A percentile compares a stretch with the other conserved stretches of the same genome.
phyloP scores from a whole-genome alignment of 1,140 invertebrate genomes.

The Mizuhopecten yessoensis region DNA sequence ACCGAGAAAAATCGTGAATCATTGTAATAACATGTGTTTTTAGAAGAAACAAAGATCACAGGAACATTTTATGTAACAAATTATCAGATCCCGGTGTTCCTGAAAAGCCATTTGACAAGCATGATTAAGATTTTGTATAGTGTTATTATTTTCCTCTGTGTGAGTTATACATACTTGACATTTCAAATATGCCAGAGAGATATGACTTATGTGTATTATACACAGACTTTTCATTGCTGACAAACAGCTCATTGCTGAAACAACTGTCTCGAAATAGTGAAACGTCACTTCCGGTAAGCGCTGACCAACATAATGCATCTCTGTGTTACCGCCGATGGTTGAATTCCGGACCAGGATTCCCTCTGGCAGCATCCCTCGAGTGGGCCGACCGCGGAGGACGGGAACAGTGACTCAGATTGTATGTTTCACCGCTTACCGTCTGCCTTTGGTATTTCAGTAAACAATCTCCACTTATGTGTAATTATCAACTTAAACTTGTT shows the following conservation, averaged over 20 bases:
- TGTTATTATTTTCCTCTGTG: too few relatives aligned
- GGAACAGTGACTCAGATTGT: neutral
- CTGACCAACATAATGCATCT: neutral
- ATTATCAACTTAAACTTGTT: neutral
- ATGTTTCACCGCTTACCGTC: neutral
- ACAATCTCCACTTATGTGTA: neutral
- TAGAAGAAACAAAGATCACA: too few relatives aligned
- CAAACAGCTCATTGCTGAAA: neutral
- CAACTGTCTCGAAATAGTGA: neutral
- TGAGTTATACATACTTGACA: neutral
- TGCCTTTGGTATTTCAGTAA: neutral
- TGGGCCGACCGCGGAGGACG: neutral
- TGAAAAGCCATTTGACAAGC: too few relatives aligned
- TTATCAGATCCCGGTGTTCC: too few relatives aligned
- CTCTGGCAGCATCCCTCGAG: neutral
- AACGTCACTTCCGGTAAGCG: conserved; percentile 9
- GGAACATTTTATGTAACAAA: too few relatives aligned
- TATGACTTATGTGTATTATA: neutral
- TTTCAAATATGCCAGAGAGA: neutral
- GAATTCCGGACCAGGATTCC: neutral
- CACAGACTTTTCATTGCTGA: neutral
- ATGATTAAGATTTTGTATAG: too few relatives aligned
- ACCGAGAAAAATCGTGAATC: too few relatives aligned
- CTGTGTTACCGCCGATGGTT: neutral
- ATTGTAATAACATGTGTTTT: too few relatives aligned